A percentile compares a stretch with the other conserved stretches of the same genome.
These are phyloP conservation scores for Melanotaenia duboulayi DNA, from an alignment of 2,113 vertebrate genomes.

Conservation along the genomic window DNA sequence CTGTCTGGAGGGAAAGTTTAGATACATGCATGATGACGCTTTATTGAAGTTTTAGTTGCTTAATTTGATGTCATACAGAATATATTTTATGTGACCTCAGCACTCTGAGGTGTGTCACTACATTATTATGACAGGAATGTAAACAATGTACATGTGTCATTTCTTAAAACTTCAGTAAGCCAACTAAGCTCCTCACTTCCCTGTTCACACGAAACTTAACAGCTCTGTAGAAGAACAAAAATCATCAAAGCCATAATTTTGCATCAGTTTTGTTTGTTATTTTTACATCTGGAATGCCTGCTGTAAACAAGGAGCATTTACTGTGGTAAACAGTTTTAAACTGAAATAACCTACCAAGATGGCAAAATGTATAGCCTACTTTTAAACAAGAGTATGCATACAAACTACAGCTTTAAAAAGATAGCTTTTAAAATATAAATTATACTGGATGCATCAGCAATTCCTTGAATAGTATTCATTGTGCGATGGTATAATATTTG, in stretches of 20 bases:
- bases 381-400: too few species aligned
- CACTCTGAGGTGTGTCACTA: conserved; percentile 35
- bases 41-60: too few species aligned
- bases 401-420: too few species aligned
- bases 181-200: background rate
- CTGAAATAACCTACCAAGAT: background rate
- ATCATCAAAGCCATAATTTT: background rate
- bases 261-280: conserved; percentile 7
- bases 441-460: background rate
- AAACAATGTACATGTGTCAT: conserved; percentile 16
- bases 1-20: too few species aligned
- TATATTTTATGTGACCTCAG: background rate
- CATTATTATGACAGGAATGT: conserved; percentile 51
- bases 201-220: background rate
- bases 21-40: background rate
- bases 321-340: background rate
- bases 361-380: too few species aligned
- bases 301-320: background rate
- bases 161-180: conserved; percentile 28
- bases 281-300: conserved; percentile 8
- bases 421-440: background rate
- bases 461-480: too few species aligned
- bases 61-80: conserved; percentile 2
- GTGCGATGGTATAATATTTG: background rate
- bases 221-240: too few species aligned